Base-by-base conservation (phyloP, 2,888 invertebrate species). In the Drosophila algonquin region DNA sequence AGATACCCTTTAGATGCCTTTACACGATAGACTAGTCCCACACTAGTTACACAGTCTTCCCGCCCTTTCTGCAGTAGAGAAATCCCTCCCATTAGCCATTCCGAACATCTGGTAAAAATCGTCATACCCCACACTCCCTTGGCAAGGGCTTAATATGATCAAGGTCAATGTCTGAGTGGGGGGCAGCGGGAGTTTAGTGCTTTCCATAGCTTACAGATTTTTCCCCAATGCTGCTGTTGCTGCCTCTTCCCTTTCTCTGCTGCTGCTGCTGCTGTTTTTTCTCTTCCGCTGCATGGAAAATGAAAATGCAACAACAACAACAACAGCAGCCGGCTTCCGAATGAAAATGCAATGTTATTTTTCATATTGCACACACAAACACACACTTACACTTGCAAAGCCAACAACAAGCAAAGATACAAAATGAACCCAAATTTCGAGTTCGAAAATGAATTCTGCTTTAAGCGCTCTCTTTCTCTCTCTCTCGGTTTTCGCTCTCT, bases 91-190 rank as follows among this genome's bases (percentile, higher is more conserved):
- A 12, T 47, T 45, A 30, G 7, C 8, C 44, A 51, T 35, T 47
- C 40, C 35, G 1, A 40, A 40, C 40, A 40, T 40, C 40, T 40
- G 40, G 7, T 6, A 14, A 14, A 40, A 57, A 3, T 24, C 32
- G 12, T 35, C 32, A 45, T 62, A 53, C 32, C 54, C 40, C 24
- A 62, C 30, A 60, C 21, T 54, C 61, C 79, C 76, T 35, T 56
- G 67, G 12, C 58, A 69, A 57, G 61, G 67, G 24, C 76, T 69
- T 77, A 71, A 82, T 67, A 69, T 73, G 80, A 89, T 89, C 89
- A 85, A 85, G 85, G 85, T 86, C 85, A 86, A 86, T 86, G 85
- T 89, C 88, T 86, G 77, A 61, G 68, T 77, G 76, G 56, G 18
- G 21, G 5, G 27, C 10, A 8, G 12, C 40, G 48, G 70, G 32